These are phyloP conservation scores for Oriolus oriolus DNA, from an alignment of 2,113 vertebrate genomes.

Conservation along the genomic window DNA sequence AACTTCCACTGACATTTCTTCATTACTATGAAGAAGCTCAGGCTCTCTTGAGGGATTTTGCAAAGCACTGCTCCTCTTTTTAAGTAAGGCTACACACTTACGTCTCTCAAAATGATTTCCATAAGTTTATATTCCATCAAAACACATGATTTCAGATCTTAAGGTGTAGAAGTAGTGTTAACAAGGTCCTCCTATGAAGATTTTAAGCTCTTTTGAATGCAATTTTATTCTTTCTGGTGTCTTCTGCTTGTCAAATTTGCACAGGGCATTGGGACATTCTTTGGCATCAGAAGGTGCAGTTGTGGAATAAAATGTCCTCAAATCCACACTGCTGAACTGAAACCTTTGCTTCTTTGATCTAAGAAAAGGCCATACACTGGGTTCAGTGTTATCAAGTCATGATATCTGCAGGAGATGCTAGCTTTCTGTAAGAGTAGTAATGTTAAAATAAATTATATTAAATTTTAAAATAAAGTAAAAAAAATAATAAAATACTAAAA, in stretches of 20 bases:
- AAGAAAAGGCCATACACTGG: not conserved
- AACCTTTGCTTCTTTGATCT: not conserved
- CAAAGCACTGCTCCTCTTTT: constrained; percentile 62
- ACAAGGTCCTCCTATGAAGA: constrained; percentile 48
- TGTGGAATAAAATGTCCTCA: constrained; percentile 8
- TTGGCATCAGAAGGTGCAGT: not conserved
- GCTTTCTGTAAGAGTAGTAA: not conserved
- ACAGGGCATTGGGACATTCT: not conserved
- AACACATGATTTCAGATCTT: constrained; percentile 56
- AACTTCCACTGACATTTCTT: constrained; percentile 70
- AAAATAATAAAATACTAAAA: not conserved
- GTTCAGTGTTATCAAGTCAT: not conserved
- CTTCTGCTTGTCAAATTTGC: constrained; percentile 29
- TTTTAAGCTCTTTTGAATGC: constrained; percentile 30
- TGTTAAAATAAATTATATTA: not conserved
- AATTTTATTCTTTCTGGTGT: constrained; percentile 6
- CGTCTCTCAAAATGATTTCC: constrained; percentile 47
- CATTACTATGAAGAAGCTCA: constrained; percentile 66
- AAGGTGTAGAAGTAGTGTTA: constrained; percentile 48
- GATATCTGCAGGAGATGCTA: not conserved
- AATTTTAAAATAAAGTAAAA: not conserved
- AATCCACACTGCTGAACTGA: not conserved
- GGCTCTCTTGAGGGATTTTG: constrained; percentile 56
- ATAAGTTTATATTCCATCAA: constrained; percentile 61
- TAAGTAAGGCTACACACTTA: constrained; percentile 46